Evolutionary conservation across 2,113 vertebrate genomes (phyloP).

Genomic region (Anhinga anhinga): DNA sequence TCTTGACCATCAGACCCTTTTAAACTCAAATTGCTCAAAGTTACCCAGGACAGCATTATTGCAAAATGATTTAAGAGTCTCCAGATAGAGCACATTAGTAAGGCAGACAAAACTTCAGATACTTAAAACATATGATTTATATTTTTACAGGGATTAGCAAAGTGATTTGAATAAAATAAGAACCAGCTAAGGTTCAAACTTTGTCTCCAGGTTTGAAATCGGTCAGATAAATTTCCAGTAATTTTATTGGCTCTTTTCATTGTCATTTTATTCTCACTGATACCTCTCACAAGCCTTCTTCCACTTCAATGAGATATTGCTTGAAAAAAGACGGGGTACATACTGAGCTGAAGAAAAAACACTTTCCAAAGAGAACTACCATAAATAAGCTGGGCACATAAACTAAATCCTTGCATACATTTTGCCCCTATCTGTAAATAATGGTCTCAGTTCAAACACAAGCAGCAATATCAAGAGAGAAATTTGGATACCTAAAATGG

Average conservation of each 20-base stretch:
- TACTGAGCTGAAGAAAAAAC: background rate
- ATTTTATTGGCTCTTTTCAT: background rate
- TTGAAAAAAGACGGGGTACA: background rate
- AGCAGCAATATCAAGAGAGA: background rate
- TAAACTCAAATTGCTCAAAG: slow-evolving; percentile 45
- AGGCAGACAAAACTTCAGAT: background rate
- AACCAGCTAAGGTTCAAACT: background rate
- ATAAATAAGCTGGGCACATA: background rate
- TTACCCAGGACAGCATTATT: slow-evolving; percentile 24
- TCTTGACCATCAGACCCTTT: slow-evolving; percentile 36
- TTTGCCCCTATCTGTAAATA: background rate
- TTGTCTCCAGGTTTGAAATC: background rate
- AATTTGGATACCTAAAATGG: background rate
- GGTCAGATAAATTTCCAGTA: background rate
- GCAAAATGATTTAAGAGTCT: slow-evolving; percentile 19
- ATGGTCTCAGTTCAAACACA: background rate
- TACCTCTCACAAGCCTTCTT: background rate
- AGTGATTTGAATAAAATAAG: background rate
- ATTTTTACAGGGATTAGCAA: background rate
- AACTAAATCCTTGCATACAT: background rate
- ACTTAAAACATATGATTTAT: background rate
- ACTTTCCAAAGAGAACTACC: background rate
- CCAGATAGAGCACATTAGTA: background rate
- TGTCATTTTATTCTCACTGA: background rate
- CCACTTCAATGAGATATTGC: background rate